A percentile compares a stretch with the other conserved stretches of the same genome.
Conservation (phyloP, 2,888 invertebrate species). For the Archips crataeganus region DNA sequence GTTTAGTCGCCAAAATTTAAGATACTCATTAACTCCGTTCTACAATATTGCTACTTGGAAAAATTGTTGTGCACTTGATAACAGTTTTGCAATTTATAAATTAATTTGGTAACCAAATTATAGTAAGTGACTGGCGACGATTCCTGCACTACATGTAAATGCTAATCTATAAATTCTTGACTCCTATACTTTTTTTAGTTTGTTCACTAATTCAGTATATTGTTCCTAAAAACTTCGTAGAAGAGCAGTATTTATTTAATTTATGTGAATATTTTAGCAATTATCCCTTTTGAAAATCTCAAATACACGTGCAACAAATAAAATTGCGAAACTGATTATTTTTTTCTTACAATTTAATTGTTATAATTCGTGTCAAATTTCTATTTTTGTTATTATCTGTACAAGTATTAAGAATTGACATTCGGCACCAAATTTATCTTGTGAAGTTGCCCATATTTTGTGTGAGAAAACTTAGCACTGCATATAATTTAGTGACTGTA, state of each 20-base stretch:
- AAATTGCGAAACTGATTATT: not conserved
- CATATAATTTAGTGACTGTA: not conserved
- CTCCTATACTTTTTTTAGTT: not conserved
- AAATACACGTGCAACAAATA: slow-evolving; percentile 1
- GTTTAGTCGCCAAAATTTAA: slow-evolving; percentile 7
- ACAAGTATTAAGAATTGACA: not conserved
- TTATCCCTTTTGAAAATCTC: not conserved
- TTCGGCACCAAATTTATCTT: not conserved
- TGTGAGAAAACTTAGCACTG: not conserved
- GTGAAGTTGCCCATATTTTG: not conserved
- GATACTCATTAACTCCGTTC: slow-evolving; percentile 7
- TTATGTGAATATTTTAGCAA: not conserved
- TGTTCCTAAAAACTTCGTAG: not conserved
- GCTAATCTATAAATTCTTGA: not conserved
- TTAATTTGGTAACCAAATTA: not conserved
- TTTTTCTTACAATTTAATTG: slow-evolving; percentile 1
- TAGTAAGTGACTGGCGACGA: not conserved
- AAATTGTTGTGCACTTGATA: not conserved
- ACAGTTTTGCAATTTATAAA: not conserved
- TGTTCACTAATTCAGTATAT: not conserved
- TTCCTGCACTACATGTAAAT: not conserved
- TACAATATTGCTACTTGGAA: not conserved
- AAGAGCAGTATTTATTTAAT: not conserved
- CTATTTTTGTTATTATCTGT: slow-evolving; percentile 9
- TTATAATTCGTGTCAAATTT: slow-evolving; percentile 4